Evolutionary conservation across 53 echinoderm and acorn worm genomes (phyloP), one percentile per base, ranked within the genome.

Genomic region (Patiria pectinifera): DNA sequence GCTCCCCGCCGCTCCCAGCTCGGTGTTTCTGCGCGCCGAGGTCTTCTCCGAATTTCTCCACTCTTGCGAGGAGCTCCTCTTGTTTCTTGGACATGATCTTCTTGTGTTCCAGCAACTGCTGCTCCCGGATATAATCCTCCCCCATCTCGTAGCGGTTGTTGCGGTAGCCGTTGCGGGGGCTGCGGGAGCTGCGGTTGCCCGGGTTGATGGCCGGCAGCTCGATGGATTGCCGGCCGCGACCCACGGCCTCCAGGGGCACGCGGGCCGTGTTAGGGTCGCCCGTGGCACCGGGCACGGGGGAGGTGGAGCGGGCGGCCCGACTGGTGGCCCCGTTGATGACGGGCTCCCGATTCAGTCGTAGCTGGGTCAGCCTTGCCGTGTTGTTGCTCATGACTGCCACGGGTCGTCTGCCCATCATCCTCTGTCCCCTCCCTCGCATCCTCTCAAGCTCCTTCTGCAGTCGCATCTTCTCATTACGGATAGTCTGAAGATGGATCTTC

Each of bases 381-480:
- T 78, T 78, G n/a, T 62, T 89, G 78, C 62, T 78, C 90, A 80
- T 80, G 24, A 4, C 48, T 8, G 11, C 66, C 66, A 46, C 14
- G 1, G 61, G 46, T 11, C 81, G 60, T 62, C 81, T 62, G 0
- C 80, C 69, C 23, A 95, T 89, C 71, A 95, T 82, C 61, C 91
- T 91, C 59, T 97, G 95, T 47, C 97, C 96, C 63, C 95, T 94
- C 2, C 80, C 89, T 35, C 96, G 91, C 61, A 98, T 95, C 26
- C 92, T 83, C 19, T 96, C 94, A 45, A 98, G 84, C 82, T 98
- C 98, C 66, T 94, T 91, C 84, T 98, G 96, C 78, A 98, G 71
- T 83, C 91, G 78, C 76, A 96, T 92, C 92, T 96, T 96, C 88
- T 98, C 98, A 66, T 93, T 95, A 4, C 96, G 94, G 74, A 98